A percentile compares a stretch with the other conserved stretches of the same genome.
These are phyloP conservation scores for Ceraclea dissimilis DNA, from an alignment of 2,888 invertebrate genomes.

Conservation along the genomic window DNA sequence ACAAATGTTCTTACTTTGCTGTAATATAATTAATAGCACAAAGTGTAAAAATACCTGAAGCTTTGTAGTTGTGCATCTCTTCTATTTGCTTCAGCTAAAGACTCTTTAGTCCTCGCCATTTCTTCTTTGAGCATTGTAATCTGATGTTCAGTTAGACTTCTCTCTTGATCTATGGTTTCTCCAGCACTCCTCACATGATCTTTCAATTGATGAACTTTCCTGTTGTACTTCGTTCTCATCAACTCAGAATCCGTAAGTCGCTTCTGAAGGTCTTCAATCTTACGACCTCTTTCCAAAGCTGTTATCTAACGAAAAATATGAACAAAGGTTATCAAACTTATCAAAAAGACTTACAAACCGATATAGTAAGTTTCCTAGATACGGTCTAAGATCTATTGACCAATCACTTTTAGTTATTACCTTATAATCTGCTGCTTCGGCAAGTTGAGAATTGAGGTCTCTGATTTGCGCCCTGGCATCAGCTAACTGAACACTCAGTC, in stretches of 20 bases:
- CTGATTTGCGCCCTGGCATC: slow-evolving; percentile 77
- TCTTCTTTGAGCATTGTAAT: slow-evolving; percentile 68
- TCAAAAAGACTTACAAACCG: not conserved
- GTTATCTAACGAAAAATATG: slow-evolving; percentile 59
- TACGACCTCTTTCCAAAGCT: slow-evolving; percentile 72
- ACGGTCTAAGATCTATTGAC: too few species aligned
- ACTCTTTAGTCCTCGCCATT: slow-evolving; percentile 64
- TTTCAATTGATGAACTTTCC: slow-evolving; percentile 63
- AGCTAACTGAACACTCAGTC: slow-evolving; percentile 67
- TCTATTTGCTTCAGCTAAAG: slow-evolving; percentile 64
- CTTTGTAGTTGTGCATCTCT: slow-evolving; percentile 71
- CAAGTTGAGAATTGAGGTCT: slow-evolving; percentile 77
- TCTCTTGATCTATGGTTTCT: slow-evolving; percentile 62
- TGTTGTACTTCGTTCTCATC: slow-evolving; percentile 63
- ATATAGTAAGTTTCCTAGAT: not conserved
- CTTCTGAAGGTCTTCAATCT: slow-evolving; percentile 76
- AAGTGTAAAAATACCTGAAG: slow-evolving; percentile 46
- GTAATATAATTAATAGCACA: too few species aligned
- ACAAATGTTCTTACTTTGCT: too few species aligned
- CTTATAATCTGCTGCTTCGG: slow-evolving; percentile 82
- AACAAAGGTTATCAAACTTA: not conserved
- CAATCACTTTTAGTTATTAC: slow-evolving; percentile 38
- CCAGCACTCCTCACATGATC: slow-evolving; percentile 62
- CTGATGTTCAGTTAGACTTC: slow-evolving; percentile 62
- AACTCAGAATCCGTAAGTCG: slow-evolving; percentile 75